These are phyloP conservation scores for Parnassius glacialis DNA, from an alignment of 2,888 invertebrate genomes.

Conservation along the genomic window DNA sequence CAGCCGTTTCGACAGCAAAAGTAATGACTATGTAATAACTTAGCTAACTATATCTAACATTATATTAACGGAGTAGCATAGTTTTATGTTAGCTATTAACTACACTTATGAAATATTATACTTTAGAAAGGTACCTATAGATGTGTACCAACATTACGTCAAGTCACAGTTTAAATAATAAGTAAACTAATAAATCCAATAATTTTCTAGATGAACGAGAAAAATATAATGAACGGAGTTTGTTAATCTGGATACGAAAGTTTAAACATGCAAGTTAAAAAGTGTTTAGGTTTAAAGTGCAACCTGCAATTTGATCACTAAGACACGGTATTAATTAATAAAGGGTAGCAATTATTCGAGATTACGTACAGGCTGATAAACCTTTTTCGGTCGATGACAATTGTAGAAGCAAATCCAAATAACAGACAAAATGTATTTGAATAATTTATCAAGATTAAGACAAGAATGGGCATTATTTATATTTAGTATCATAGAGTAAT, in stretches of 20 bases:
- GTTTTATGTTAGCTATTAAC: background rate
- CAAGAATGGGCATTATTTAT: too few relatives aligned
- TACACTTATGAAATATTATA: constrained; percentile 3
- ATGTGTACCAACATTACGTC: too few relatives aligned
- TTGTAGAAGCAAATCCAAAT: constrained; percentile 13
- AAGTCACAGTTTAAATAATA: too few relatives aligned
- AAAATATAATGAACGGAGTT: background rate
- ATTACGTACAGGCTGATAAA: constrained; percentile 1
- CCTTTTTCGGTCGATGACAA: constrained; percentile 21
- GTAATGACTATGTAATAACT: too few relatives aligned
- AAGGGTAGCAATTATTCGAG: constrained; percentile 3
- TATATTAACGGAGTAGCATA: too few relatives aligned
- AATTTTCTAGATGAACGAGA: constrained; percentile 5
- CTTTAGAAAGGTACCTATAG: too few relatives aligned
- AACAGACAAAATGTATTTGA: constrained; percentile 14
- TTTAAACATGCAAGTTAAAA: background rate
- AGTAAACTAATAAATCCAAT: background rate
- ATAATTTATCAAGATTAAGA: background rate
- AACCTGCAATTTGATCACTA: constrained; percentile 8
- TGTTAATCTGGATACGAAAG: background rate
- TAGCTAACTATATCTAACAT: too few relatives aligned
- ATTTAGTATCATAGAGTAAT: too few relatives aligned
- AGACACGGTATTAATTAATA: constrained; percentile 9
- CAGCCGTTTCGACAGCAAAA: too few relatives aligned
- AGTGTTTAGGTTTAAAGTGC: too few relatives aligned